These are phyloP conservation scores for Aphis craccivora DNA, from an alignment of 1,140 invertebrate species.

Conservation along the genomic window DNA sequence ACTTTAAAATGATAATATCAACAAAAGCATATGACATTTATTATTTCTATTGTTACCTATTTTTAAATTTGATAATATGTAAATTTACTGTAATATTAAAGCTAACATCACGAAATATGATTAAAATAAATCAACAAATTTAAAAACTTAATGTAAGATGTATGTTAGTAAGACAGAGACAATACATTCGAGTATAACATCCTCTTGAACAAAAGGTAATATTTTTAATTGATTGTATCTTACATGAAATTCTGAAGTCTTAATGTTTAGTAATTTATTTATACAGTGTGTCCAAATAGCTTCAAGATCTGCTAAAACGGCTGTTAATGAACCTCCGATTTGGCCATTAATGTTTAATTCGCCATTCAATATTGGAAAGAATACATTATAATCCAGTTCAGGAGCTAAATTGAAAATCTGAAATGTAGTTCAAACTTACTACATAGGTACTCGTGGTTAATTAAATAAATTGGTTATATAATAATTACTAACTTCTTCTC, in stretches of 20 bases:
- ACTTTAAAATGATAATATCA: too few species aligned
- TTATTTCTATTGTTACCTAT: too few species aligned
- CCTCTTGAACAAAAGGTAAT: not conserved
- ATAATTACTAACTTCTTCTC: constrained; percentile 68
- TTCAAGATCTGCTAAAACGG: constrained; percentile 84
- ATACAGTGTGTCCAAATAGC: constrained; percentile 87
- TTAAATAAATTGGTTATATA: not conserved
- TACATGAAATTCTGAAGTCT: constrained; percentile 75
- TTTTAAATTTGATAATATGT: too few species aligned
- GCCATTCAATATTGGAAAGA: constrained; percentile 87
- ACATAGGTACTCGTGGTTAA: not conserved
- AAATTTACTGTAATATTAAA: too few species aligned
- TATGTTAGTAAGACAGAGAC: too few species aligned
- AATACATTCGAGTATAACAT: too few species aligned
- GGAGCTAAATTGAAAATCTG: constrained; percentile 78
- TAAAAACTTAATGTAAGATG: too few species aligned
- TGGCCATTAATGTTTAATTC: constrained; percentile 85
- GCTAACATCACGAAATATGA: too few species aligned
- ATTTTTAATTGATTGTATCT: not conserved
- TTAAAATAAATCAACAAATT: too few species aligned
- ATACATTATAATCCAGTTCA: constrained; percentile 79
- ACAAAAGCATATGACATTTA: too few species aligned
- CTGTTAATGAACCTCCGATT: constrained; percentile 83
- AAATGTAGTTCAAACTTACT: constrained; percentile 49
- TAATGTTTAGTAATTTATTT: constrained; percentile 78